A percentile compares a stretch with the other conserved stretches of the same genome.
Conservation (phyloP, 1,140 invertebrate species). For the Drosophila pachea region DNA sequence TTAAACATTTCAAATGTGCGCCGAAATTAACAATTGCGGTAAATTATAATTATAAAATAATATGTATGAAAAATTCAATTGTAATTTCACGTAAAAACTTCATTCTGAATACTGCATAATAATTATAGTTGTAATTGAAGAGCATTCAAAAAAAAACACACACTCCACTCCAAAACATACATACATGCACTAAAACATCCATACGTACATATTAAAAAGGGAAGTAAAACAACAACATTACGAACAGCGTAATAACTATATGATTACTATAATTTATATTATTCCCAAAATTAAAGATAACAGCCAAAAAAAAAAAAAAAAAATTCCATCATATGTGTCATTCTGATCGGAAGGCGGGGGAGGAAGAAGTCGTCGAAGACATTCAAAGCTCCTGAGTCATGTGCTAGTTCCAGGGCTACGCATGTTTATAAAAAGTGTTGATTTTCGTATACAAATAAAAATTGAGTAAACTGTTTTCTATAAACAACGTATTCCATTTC, state of each 20-base stretch:
- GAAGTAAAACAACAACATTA: slow-evolving; percentile 75
- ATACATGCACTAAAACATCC: slow-evolving; percentile 41
- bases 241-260: slow-evolving; percentile 72
- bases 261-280: slow-evolving; percentile 78
- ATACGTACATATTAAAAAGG: slow-evolving; percentile 69
- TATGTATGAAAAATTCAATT: slow-evolving; percentile 38
- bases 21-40: slow-evolving; percentile 48
- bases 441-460: not conserved
- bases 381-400: slow-evolving; percentile 55
- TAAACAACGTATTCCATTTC: no score
- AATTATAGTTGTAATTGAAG: slow-evolving; percentile 64
- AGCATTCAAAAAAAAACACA: slow-evolving; percentile 53
- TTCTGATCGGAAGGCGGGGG: slow-evolving; percentile 17
- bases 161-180: slow-evolving; percentile 43
- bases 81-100: slow-evolving; percentile 71
- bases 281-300: slow-evolving; percentile 78
- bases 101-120: slow-evolving; percentile 65
- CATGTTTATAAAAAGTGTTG: not conserved
- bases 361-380: slow-evolving; percentile 21
- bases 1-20: slow-evolving; percentile 54
- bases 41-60: slow-evolving; percentile 37
- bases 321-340: slow-evolving; percentile 33
- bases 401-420: slow-evolving; percentile 44
- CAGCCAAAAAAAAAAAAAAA: slow-evolving; percentile 72
- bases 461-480: no score